Percentiles rank a stretch among this genome's conserved stretches.
Evolutionary conservation across 2,888 invertebrate genomes (phyloP).

Genomic region (Oscheius sp.): DNA sequence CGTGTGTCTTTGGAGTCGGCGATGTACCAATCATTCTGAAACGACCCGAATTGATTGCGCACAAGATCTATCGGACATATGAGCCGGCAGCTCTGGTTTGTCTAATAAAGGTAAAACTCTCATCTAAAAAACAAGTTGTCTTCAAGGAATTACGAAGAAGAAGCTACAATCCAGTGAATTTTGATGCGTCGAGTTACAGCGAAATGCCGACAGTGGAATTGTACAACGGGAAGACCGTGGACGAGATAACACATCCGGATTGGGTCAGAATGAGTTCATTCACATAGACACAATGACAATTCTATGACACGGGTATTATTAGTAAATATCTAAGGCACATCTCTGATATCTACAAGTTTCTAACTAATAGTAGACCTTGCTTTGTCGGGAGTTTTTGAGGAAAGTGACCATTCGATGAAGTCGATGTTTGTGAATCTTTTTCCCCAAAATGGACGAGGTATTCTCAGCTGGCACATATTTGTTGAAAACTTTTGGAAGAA

Average conservation of each 20-base stretch:
- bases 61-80: constrained; percentile 51
- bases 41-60: constrained; percentile 48
- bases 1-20: constrained; percentile 50
- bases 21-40: constrained; percentile 45
- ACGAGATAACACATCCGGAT: constrained; percentile 43
- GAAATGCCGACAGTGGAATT: constrained; percentile 53
- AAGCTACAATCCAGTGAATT: constrained; percentile 26
- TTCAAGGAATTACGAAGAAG: constrained; percentile 37
- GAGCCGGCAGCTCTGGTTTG: constrained; percentile 54
- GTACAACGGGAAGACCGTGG: constrained; percentile 37
- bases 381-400: neutral
- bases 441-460: constrained; percentile 10
- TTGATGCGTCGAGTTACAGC: constrained; percentile 44
- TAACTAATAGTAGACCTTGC: neutral
- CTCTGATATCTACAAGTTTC: neutral
- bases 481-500: constrained; percentile 14
- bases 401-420: no score
- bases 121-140: no score
- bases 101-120: constrained; percentile 48
- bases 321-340: constrained; percentile 11
- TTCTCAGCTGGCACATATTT: constrained; percentile 4
- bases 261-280: constrained; percentile 48
- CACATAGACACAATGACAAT: neutral
- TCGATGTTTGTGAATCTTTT: neutral
- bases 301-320: neutral